These are phyloP conservation scores for Tipula vernalis DNA, from an alignment of 2,888 invertebrate species.

Conservation along the genomic window DNA sequence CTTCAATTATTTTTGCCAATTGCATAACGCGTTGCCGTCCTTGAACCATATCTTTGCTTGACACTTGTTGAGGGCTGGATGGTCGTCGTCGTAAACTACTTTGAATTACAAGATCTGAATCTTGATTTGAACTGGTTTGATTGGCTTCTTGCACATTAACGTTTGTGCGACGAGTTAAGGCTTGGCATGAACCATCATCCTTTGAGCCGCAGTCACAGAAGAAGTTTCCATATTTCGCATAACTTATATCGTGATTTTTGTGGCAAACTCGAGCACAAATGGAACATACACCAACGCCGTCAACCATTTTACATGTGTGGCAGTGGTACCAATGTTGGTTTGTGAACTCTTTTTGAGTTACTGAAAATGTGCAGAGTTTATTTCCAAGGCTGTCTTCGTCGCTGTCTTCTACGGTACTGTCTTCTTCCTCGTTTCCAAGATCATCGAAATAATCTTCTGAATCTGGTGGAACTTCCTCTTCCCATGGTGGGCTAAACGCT, in stretches of 20 bases:
- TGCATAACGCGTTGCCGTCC: not conserved
- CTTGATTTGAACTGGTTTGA: slow-evolving; percentile 20
- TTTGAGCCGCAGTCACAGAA: slow-evolving; percentile 99
- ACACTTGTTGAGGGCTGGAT: slow-evolving; percentile 39
- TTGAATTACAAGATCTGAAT: slow-evolving; percentile 40
- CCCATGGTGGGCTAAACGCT: slow-evolving; percentile 61
- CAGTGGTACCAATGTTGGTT: slow-evolving; percentile 99
- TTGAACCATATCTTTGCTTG: not conserved
- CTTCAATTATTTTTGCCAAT: slow-evolving; percentile 28
- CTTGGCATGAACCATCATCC: slow-evolving; percentile 69
- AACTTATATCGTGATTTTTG: slow-evolving; percentile 89
- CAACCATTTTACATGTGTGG: slow-evolving; percentile 97
- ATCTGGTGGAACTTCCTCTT: slow-evolving; percentile 60
- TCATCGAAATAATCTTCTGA: slow-evolving; percentile 79
- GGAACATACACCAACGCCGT: slow-evolving; percentile 95
- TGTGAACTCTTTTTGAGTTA: slow-evolving; percentile 96
- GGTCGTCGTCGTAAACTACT: slow-evolving; percentile 48
- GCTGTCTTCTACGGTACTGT: slow-evolving; percentile 68
- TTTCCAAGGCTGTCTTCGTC: slow-evolving; percentile 35
- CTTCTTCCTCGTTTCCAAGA: slow-evolving; percentile 81
- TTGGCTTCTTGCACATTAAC: slow-evolving; percentile 17
- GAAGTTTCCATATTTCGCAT: slow-evolving; percentile 97
- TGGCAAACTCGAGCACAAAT: slow-evolving; percentile 97
- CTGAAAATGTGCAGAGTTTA: slow-evolving; percentile 90
- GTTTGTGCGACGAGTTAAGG: slow-evolving; percentile 32